Percentiles rank a stretch among this genome's conserved stretches.
Evolutionary conservation across 2,888 invertebrate species (phyloP).

Genomic region (Dolomedes plantarius): DNA sequence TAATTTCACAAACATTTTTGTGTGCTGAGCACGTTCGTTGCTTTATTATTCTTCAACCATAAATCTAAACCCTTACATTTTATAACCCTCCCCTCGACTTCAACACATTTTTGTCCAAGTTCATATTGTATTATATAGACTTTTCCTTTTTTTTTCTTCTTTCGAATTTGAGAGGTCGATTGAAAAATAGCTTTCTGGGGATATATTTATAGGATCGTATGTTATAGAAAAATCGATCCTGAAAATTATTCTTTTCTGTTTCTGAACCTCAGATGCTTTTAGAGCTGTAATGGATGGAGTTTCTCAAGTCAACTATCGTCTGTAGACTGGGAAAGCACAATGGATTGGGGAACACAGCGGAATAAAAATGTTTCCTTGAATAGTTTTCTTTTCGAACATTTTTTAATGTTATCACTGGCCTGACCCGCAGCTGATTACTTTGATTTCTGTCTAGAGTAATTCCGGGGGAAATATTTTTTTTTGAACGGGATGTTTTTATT

Average conservation of each 20-base stretch:
- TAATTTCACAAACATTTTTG: too few relatives aligned
- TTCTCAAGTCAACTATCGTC: not conserved
- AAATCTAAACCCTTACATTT: not conserved
- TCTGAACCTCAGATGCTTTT: not conserved
- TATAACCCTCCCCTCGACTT: not conserved
- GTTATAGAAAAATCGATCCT: not conserved
- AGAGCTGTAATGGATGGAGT: not conserved
- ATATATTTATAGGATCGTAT: conserved; percentile 14
- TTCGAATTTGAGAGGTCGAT: not conserved
- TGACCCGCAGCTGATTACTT: too few relatives aligned
- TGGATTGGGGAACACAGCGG: not conserved
- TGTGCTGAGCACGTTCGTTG: too few relatives aligned
- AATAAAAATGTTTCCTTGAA: too few relatives aligned
- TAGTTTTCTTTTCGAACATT: too few relatives aligned
- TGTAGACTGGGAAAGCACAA: not conserved
- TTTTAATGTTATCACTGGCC: too few relatives aligned
- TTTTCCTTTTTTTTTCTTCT: not conserved
- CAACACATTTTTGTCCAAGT: not conserved
- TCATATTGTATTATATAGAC: not conserved
- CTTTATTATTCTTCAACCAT: too few relatives aligned
- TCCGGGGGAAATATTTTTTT: too few relatives aligned
- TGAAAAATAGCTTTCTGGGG: conserved; percentile 16
- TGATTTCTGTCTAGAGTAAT: too few relatives aligned
- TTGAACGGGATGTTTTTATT: too few relatives aligned
- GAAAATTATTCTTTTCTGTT: not conserved